A percentile compares a stretch with the other conserved stretches of the same genome.
These are phyloP conservation scores for Harmothoe impar DNA, from an alignment of 2,888 invertebrate genomes.

Conservation along the genomic window DNA sequence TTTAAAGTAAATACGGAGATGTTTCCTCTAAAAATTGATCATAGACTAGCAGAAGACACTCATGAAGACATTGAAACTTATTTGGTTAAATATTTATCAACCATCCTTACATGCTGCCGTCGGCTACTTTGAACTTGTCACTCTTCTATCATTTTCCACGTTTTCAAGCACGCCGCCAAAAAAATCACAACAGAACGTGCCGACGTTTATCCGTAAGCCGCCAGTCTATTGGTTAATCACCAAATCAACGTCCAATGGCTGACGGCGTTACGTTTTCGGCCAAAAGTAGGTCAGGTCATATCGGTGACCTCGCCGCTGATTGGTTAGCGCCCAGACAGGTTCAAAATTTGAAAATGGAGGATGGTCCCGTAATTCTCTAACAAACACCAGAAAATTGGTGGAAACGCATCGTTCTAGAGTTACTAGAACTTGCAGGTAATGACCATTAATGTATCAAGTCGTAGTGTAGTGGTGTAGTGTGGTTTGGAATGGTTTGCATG, in stretches of 20 bases:
- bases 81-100: too few relatives aligned
- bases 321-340: background rate
- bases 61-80: too few relatives aligned
- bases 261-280: background rate
- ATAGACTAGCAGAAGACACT: too few relatives aligned
- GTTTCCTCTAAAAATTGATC: too few relatives aligned
- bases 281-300: constrained; percentile 46
- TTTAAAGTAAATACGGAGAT: too few relatives aligned
- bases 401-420: constrained; percentile 1
- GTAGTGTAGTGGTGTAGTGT: background rate
- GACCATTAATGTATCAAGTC: background rate
- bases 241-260: background rate
- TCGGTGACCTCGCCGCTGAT: constrained; percentile 16
- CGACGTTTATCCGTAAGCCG: background rate
- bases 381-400: background rate
- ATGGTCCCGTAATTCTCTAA: constrained; percentile 26
- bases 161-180: too few relatives aligned
- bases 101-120: too few relatives aligned
- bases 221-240: background rate
- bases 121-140: too few relatives aligned
- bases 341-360: constrained; percentile 61
- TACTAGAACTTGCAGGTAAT: constrained; percentile 32
- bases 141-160: too few relatives aligned
- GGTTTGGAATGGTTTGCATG: too few relatives aligned
- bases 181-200: background rate